Conservation (phyloP, 2,113 vertebrate species). For the Argyrosomus japonicus region DNA sequence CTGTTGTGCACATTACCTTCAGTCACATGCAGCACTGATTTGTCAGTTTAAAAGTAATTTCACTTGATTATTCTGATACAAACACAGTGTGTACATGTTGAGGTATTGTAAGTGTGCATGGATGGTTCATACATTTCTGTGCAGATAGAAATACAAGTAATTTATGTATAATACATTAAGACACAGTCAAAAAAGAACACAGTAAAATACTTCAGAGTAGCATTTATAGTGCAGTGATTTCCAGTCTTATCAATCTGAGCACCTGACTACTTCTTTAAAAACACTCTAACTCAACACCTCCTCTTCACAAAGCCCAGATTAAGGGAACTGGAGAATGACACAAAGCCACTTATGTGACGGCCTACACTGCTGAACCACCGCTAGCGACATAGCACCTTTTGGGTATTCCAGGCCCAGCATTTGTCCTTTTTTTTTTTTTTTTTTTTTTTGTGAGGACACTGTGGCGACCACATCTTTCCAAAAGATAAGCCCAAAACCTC, state of each 20-base stretch:
- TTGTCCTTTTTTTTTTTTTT: slow-evolving; percentile 51
- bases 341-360: slow-evolving; percentile 68
- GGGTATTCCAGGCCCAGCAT: not conserved
- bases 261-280: slow-evolving; percentile 53
- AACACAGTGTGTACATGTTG: not conserved
- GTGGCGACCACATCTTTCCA: not conserved
- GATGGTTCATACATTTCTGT: not conserved
- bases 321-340: slow-evolving; percentile 68
- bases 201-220: not conserved
- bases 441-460: not conserved
- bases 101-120: not conserved
- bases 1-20: not conserved
- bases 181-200: not conserved
- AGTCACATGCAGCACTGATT: not conserved
- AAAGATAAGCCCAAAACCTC: slow-evolving; percentile 25
- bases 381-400: slow-evolving; percentile 30
- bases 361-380: slow-evolving; percentile 58
- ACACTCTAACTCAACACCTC: slow-evolving; percentile 41
- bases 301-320: slow-evolving; percentile 67
- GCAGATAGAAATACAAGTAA: not conserved
- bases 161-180: not conserved
- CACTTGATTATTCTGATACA: not conserved
- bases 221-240: not conserved
- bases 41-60: not conserved
- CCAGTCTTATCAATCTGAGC: slow-evolving; percentile 57